These are phyloP conservation scores for Piscicola geometra DNA, from an alignment of 2,888 invertebrate species.

Conservation along the genomic window DNA sequence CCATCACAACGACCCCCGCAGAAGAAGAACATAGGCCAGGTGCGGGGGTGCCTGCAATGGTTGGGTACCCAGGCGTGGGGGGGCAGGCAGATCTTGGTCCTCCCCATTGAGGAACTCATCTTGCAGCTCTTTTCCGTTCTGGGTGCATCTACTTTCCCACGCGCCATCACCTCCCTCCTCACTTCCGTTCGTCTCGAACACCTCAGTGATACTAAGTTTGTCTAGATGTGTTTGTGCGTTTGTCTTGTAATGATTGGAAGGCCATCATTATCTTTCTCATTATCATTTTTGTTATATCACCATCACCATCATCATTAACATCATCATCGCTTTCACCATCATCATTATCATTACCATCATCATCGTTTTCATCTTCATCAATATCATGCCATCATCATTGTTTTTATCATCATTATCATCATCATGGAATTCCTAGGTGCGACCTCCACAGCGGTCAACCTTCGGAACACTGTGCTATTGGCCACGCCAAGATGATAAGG, in stretches of 20 bases:
- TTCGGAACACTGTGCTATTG: not conserved
- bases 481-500: not conserved
- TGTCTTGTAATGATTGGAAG: too few relatives aligned
- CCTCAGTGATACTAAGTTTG: not conserved
- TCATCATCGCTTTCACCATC: too few relatives aligned
- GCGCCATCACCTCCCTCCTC: slow-evolving; percentile 5
- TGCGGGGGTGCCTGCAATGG: not conserved
- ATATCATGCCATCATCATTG: too few relatives aligned
- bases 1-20: not conserved
- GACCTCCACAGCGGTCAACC: not conserved
- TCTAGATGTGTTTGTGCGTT: too few relatives aligned
- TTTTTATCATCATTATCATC: too few relatives aligned
- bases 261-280: too few relatives aligned
- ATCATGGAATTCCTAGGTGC: too few relatives aligned
- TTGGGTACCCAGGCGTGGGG: not conserved
- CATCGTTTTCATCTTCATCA: too few relatives aligned
- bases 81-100: not conserved
- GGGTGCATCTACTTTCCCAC: not conserved
- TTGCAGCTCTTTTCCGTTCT: not conserved
- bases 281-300: too few relatives aligned
- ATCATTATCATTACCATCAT: too few relatives aligned
- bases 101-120: not conserved
- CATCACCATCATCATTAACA: too few relatives aligned
- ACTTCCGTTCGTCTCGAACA: not conserved
- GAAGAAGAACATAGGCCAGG: not conserved